Evolutionary conservation across 2,113 vertebrate genomes (phyloP).

Genomic region (Ctenodactylus gundi): DNA sequence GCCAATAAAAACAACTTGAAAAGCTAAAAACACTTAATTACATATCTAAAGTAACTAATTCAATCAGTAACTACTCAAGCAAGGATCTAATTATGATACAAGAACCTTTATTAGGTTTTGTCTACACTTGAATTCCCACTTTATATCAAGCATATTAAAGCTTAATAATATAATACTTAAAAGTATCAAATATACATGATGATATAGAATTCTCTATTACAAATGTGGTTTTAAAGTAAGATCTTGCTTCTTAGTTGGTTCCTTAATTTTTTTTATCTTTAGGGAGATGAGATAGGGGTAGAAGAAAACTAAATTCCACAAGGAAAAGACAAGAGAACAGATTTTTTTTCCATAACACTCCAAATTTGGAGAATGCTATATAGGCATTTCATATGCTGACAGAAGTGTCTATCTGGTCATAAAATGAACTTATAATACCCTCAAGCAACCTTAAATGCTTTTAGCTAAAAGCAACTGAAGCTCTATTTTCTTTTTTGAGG

Average conservation of each 20-base stretch:
- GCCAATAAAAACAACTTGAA: conserved; percentile 4
- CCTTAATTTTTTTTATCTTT: background rate
- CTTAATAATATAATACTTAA: too few relatives aligned
- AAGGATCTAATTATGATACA: background rate
- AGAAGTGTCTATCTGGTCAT: conserved; percentile 9
- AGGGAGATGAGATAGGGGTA: background rate
- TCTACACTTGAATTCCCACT: background rate
- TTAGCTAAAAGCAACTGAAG: background rate
- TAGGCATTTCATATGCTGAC: background rate
- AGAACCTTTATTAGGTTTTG: background rate
- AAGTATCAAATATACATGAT: too few relatives aligned
- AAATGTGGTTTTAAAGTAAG: conserved; percentile 8
- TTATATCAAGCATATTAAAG: background rate
- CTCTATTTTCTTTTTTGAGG: background rate
- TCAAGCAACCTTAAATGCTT: background rate
- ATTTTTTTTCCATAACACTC: conserved; percentile 1
- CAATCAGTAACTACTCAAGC: background rate
- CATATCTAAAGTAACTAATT: background rate
- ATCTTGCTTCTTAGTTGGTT: conserved; percentile 7
- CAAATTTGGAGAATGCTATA: background rate
- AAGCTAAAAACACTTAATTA: background rate
- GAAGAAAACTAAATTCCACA: conserved; percentile 38
- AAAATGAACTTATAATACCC: background rate
- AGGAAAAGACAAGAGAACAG: background rate
- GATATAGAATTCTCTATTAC: conserved; percentile 19